Base-by-base conservation (phyloP, 64 coral and sea anemone species). In the Montipora cactus region DNA sequence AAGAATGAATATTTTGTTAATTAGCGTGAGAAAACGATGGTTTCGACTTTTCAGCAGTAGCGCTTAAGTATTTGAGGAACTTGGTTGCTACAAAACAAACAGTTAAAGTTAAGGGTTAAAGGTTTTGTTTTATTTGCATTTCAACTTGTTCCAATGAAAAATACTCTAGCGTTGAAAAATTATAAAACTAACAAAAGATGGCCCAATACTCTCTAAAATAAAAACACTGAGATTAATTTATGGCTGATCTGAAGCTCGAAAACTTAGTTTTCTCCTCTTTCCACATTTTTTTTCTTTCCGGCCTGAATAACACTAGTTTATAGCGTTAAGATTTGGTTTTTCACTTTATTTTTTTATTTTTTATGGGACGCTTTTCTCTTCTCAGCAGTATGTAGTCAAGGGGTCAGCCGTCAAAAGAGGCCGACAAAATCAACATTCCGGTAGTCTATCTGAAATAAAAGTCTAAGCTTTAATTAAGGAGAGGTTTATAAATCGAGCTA, bases 41-140 rank as follows among this genome's bases (percentile, higher is more conserved):
- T 51, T 52, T 79, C 19, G 13, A n/a, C 11, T 52, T 79, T 16
- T 79, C 49, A n/a, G 13, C 61, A 64, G 61, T 64, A 15, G 53
- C 53, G 53, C 53, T 57, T 16, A 50, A 51, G 77, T 51, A 18
- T 19, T 16, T 11, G 22, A 59, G 8, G 49, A 4, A 3, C 9
- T 64, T 52, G 22, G 28, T 5, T 83, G 19, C 44, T 0, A 70
- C 8, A n/a, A 71, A 84, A 71, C 64, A 71, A 86, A 86, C 64
- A 86, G 37, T 6, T 2, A 2, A 49, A 7, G 4, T 19, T n/a
- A 8, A 2, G 47, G 47, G 12, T 15, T 66, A 45, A 83, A 86
- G 46, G 45, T 44, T 86, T 69, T 70, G 70, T 15, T 71, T 86
- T 86, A 47, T 86, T 72, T 71, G 66, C 64, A 1, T 86, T 71